These are phyloP conservation scores for Torymus aiolomorphi DNA, from an alignment of 2,888 invertebrate species.

Conservation along the genomic window DNA sequence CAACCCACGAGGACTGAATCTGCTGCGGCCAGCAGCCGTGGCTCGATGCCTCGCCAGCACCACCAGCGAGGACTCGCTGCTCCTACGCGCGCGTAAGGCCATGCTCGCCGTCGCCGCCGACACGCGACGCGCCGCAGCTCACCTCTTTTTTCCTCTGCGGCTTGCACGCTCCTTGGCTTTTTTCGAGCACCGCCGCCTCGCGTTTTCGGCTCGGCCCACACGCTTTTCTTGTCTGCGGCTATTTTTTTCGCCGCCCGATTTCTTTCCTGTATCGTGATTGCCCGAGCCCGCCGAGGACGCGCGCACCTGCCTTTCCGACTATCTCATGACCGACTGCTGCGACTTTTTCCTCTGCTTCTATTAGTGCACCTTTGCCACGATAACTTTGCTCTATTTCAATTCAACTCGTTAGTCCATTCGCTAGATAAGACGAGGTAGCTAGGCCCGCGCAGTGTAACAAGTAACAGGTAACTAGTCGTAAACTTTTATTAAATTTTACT, in stretches of 20 bases:
- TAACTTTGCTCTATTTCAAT: too few species aligned
- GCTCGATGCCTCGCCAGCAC: constrained; percentile 41
- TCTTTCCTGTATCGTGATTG: too few species aligned
- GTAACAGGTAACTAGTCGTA: too few species aligned
- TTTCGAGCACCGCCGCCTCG: constrained; percentile 1
- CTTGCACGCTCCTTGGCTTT: not conserved
- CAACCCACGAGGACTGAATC: constrained; percentile 41
- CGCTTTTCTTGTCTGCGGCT: too few species aligned
- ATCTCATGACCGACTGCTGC: not conserved
- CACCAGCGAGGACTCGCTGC: constrained; percentile 28
- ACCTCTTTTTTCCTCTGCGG: not conserved
- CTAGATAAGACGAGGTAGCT: too few species aligned
- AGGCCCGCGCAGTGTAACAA: too few species aligned
- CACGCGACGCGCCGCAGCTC: not conserved
- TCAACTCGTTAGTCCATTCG: too few species aligned
- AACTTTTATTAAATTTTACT: too few species aligned
- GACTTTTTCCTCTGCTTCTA: too few species aligned
- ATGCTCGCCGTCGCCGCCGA: constrained; percentile 14
- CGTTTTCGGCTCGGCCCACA: constrained; percentile 3
- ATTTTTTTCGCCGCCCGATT: too few species aligned
- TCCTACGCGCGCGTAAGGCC: constrained; percentile 49
- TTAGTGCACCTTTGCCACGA: too few species aligned
- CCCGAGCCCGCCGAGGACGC: too few species aligned
- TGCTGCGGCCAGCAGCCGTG: constrained; percentile 7
- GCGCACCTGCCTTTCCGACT: not conserved